A percentile compares a stretch with the other conserved stretches of the same genome.
Evolutionary conservation across 2,888 invertebrate genomes (phyloP).

Genomic region (Drosophila prostipennis): DNA sequence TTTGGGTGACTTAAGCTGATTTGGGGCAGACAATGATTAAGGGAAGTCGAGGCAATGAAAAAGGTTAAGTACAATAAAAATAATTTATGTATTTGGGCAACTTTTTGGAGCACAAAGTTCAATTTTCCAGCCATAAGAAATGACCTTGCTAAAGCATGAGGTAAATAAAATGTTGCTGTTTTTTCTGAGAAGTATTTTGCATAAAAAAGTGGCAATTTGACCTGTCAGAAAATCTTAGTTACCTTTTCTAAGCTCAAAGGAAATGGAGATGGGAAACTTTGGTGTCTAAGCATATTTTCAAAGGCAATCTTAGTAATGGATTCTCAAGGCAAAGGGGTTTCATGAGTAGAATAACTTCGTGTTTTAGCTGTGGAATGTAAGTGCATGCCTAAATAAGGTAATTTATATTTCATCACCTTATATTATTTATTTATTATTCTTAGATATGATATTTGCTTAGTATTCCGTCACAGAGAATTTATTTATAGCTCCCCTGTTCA

Average conservation of each 20-base stretch:
- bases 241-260: background rate
- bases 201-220: conserved; percentile 21
- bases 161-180: conserved; percentile 22
- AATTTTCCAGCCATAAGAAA: conserved; percentile 21
- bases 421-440: too few species aligned
- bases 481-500: background rate
- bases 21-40: conserved; percentile 26
- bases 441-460: background rate
- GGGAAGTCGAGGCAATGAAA: conserved; percentile 34
- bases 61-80: conserved; percentile 44
- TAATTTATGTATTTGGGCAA: conserved; percentile 47
- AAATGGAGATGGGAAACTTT: conserved; percentile 1
- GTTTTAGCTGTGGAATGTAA: too few species aligned
- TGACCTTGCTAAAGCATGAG: conserved; percentile 19
- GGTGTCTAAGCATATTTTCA: conserved; percentile 9
- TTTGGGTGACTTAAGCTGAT: conserved; percentile 37
- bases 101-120: conserved; percentile 29
- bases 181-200: conserved; percentile 4
- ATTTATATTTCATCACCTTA: too few species aligned
- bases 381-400: too few species aligned
- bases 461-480: background rate
- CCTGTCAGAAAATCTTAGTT: conserved; percentile 11
- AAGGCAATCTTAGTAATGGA: conserved; percentile 18
- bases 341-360: too few species aligned
- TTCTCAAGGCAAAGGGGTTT: background rate